These are phyloP conservation scores for Drosophila quinaria DNA, from an alignment of 2,888 invertebrate genomes.

Conservation along the genomic window DNA sequence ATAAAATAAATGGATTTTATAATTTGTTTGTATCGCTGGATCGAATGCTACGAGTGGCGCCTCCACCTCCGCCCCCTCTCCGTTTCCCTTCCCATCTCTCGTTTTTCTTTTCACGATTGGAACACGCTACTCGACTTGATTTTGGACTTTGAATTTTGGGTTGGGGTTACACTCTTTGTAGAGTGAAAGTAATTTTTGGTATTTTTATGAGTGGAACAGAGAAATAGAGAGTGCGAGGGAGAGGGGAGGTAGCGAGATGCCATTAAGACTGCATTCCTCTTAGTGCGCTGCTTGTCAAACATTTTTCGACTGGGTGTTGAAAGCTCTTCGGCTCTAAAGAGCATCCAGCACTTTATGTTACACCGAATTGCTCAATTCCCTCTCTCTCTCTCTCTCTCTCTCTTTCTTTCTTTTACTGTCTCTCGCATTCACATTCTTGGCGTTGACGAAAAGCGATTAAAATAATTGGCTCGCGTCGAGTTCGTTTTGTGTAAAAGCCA, in stretches of 20 bases:
- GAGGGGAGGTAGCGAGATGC: conserved; percentile 22
- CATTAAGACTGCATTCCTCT: conserved; percentile 71
- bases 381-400: not conserved
- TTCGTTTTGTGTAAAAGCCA: conserved; percentile 67
- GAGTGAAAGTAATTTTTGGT: conserved; percentile 76
- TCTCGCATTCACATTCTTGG: conserved; percentile 46
- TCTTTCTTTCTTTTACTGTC: not conserved
- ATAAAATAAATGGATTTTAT: conserved; percentile 67
- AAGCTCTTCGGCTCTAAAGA: conserved; percentile 62
- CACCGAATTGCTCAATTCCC: conserved; percentile 73
- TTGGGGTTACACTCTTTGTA: conserved; percentile 24
- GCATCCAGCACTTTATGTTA: conserved; percentile 59
- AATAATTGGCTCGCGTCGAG: conserved; percentile 74
- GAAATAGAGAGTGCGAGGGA: not conserved
- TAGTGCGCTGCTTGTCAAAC: conserved; percentile 63
- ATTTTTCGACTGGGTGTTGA: conserved; percentile 68
- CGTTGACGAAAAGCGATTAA: conserved; percentile 73
- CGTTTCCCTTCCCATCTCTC: not conserved
- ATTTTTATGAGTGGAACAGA: conserved; percentile 56
- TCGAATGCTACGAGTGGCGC: conserved; percentile 52
- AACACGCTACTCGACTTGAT: conserved; percentile 60
- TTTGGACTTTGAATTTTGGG: conserved; percentile 9
- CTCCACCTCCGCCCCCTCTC: conserved; percentile 12
- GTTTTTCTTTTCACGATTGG: conserved; percentile 18
- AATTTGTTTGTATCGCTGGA: conserved; percentile 68